A percentile compares a stretch with the other conserved stretches of the same genome.
Evolutionary conservation across 2,888 invertebrate species (phyloP).

Genomic region (Thereva unica): DNA sequence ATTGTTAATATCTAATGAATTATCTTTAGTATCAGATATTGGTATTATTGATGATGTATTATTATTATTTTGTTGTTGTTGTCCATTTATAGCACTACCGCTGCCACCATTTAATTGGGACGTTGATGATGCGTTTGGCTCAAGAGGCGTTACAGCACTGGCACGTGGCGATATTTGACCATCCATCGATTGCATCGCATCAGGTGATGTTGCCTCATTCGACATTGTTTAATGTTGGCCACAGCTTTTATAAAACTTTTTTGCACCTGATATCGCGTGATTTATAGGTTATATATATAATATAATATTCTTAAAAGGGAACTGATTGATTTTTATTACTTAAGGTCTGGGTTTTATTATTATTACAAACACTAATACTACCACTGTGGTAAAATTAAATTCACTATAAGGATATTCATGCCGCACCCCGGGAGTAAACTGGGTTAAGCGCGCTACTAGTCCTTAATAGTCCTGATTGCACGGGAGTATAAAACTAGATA

Average conservation of each 20-base stretch:
- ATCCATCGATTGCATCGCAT: conserved; percentile 43
- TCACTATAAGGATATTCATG: conserved; percentile 10
- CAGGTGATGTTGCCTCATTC: conserved; percentile 42
- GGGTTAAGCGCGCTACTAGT: conserved; percentile 11
- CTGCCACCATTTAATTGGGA: conserved; percentile 30
- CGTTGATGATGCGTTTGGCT: conserved; percentile 41
- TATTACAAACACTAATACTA: conserved; percentile 21
- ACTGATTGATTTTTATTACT: conserved; percentile 29
- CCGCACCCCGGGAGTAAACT: conserved; percentile 16
- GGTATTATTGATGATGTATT: conserved; percentile 9
- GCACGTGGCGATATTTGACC: conserved; percentile 42
- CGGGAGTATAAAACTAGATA: too few relatives aligned
- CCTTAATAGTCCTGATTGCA: too few relatives aligned
- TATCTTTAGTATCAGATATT: conserved; percentile 31
- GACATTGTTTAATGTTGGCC: conserved; percentile 35
- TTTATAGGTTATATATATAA: conserved; percentile 4
- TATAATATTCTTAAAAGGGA: not conserved
- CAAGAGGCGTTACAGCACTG: conserved; percentile 44
- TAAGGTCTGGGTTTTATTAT: conserved; percentile 12
- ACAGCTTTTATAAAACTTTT: not conserved
- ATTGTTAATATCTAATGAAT: conserved; percentile 28
- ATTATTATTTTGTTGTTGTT: conserved; percentile 5
- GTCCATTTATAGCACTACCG: conserved; percentile 25
- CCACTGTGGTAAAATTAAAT: not conserved
- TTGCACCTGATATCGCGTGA: conserved; percentile 1